These are phyloP conservation scores for Metopolophium dirhodum DNA, from an alignment of 1,140 invertebrate genomes.

Conservation along the genomic window DNA sequence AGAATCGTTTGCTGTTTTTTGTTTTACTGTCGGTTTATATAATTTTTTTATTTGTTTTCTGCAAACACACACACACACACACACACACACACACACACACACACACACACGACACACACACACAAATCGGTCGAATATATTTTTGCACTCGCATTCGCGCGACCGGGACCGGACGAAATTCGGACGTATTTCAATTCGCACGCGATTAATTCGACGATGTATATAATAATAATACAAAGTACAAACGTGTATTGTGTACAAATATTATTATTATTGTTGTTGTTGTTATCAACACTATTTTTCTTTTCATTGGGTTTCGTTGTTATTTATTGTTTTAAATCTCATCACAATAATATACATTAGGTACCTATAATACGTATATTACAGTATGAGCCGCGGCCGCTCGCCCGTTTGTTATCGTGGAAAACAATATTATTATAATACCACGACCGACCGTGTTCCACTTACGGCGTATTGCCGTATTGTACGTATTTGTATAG, in stretches of 20 bases:
- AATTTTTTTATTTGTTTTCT: neutral
- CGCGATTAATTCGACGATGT: neutral
- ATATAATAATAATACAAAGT: no score
- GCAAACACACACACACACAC: neutral
- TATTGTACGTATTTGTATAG: no score
- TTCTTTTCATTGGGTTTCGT: neutral
- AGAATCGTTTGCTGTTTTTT: slow-evolving; percentile 17
- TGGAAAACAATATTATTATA: no score
- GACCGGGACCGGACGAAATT: neutral
- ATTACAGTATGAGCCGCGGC: no score
- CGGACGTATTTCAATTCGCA: neutral
- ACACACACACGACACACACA: neutral
- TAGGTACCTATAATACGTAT: no score
- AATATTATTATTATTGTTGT: neutral
- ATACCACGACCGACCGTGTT: no score
- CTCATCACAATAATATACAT: no score
- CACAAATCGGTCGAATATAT: neutral
- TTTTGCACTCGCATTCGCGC: neutral
- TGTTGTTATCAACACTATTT: neutral
- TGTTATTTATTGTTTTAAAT: neutral
- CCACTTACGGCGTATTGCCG: no score
- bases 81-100: neutral
- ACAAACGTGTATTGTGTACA: neutral
- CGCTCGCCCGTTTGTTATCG: no score
- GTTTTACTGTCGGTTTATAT: neutral